Percentiles rank a stretch among this genome's conserved stretches.
Evolutionary conservation across 2,888 invertebrate genomes (phyloP).

Genomic region (Amiota communis): DNA sequence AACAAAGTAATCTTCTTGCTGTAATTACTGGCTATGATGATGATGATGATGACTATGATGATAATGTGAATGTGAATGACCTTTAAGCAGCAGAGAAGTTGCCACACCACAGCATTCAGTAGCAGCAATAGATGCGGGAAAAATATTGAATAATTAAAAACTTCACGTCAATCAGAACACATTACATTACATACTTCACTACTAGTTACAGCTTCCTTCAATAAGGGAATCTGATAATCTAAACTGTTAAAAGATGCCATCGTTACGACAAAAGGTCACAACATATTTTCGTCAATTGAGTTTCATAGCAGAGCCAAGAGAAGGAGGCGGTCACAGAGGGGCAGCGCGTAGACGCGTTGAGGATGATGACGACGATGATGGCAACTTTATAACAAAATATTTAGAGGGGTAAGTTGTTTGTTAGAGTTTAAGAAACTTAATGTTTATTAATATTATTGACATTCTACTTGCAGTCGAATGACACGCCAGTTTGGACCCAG

Average conservation of each 20-base stretch:
- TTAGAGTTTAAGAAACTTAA: not conserved
- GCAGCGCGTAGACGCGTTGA: conserved; percentile 53
- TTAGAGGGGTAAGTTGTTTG: conserved; percentile 77
- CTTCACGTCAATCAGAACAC: not conserved
- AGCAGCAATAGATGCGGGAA: conserved; percentile 14
- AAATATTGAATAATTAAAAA: conserved; percentile 10
- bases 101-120: not conserved
- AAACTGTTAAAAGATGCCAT: conserved; percentile 76
- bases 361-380: conserved; percentile 75
- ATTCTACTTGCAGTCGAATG: conserved; percentile 63
- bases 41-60: conserved; percentile 7
- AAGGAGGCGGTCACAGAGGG: conserved; percentile 64
- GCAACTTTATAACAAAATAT: conserved; percentile 81
- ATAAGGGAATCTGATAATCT: conserved; percentile 35
- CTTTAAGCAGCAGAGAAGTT: not conserved
- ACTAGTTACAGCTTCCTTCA: not conserved
- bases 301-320: conserved; percentile 78
- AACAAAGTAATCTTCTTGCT: not conserved
- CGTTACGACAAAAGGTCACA: conserved; percentile 80
- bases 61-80: conserved; percentile 7
- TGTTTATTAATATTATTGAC: not conserved
- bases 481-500: conserved; percentile 66
- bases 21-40: conserved; percentile 12
- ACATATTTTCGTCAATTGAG: conserved; percentile 83
- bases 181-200: not conserved